These are phyloP conservation scores for Hipposideros armiger DNA, from an alignment of 2,113 vertebrate species.

Conservation along the genomic window DNA sequence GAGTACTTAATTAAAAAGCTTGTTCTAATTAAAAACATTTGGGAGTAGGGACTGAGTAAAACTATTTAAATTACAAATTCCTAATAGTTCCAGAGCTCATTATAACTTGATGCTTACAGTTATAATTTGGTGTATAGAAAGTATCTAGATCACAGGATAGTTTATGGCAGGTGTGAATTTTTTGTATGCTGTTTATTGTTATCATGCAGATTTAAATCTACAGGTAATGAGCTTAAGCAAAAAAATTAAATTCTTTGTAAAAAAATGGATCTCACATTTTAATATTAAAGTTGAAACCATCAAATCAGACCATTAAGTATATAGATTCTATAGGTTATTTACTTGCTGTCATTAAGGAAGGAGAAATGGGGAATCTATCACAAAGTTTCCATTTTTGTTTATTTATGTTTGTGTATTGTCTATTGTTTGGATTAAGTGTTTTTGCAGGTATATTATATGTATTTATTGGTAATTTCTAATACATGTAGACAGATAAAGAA, in stretches of 20 bases:
- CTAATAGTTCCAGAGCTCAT: constrained; percentile 82
- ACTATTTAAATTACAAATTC: constrained; percentile 86
- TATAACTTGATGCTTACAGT: constrained; percentile 79
- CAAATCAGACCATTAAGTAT: background rate
- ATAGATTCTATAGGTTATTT: background rate
- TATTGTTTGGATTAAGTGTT: background rate
- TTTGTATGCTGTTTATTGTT: constrained; percentile 28
- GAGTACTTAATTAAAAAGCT: constrained; percentile 85
- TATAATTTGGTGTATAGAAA: constrained; percentile 66
- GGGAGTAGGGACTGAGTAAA: constrained; percentile 80
- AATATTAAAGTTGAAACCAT: constrained; percentile 5
- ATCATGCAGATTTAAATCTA: constrained; percentile 19
- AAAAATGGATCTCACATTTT: constrained; percentile 14
- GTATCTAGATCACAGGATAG: constrained; percentile 50
- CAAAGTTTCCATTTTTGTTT: background rate
- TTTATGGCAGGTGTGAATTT: background rate
- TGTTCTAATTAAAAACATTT: constrained; percentile 86
- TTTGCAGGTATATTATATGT: background rate
- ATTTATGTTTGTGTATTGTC: background rate
- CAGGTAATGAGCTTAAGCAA: background rate
- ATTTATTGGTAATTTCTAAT: background rate
- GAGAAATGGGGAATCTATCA: background rate
- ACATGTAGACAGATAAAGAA: background rate
- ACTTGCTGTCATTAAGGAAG: background rate
- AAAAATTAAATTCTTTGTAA: background rate